Conservation (phyloP, 64 coral and sea anemone species). For the Pocillopora damicornis region DNA sequence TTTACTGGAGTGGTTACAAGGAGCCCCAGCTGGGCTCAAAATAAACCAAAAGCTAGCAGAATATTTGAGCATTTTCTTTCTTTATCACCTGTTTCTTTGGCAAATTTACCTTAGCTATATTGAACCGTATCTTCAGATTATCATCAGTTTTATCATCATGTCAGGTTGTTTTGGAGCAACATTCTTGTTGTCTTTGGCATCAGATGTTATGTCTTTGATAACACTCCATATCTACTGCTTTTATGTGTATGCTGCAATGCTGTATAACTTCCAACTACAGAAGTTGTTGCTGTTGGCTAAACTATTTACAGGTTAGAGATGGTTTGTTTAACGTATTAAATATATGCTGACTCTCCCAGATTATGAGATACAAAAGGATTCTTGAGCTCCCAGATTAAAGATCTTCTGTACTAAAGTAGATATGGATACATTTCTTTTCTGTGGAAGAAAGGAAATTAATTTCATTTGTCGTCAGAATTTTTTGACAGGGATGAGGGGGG, state of each 20-base stretch:
- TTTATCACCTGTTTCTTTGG: slow-evolving; percentile 93
- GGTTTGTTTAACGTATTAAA: too few species aligned
- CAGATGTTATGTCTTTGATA: slow-evolving; percentile 79
- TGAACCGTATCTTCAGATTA: slow-evolving; percentile 71
- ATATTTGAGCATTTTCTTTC: slow-evolving; percentile 84
- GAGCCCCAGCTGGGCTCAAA: slow-evolving; percentile 87
- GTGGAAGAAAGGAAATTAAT: too few species aligned
- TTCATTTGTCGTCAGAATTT: too few species aligned
- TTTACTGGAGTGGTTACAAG: slow-evolving; percentile 84
- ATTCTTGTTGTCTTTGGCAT: slow-evolving; percentile 70
- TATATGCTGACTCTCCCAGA: too few species aligned
- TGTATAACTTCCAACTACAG: slow-evolving; percentile 86
- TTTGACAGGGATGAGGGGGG: too few species aligned
- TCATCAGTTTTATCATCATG: slow-evolving; percentile 65
- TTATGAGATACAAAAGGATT: too few species aligned
- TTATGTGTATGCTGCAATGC: slow-evolving; percentile 93
- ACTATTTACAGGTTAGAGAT: slow-evolving; percentile 84
- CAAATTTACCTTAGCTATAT: slow-evolving; percentile 77
- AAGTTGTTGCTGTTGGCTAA: slow-evolving; percentile 66
- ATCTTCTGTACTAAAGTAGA: too few species aligned
- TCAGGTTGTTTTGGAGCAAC: slow-evolving; percentile 86
- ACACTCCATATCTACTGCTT: slow-evolving; percentile 98
- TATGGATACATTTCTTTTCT: too few species aligned
- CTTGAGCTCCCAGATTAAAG: too few species aligned
- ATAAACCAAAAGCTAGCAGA: slow-evolving; percentile 74